Evolutionary conservation across 2,888 invertebrate genomes (phyloP).

Genomic region (Morpho deidamia): DNA sequence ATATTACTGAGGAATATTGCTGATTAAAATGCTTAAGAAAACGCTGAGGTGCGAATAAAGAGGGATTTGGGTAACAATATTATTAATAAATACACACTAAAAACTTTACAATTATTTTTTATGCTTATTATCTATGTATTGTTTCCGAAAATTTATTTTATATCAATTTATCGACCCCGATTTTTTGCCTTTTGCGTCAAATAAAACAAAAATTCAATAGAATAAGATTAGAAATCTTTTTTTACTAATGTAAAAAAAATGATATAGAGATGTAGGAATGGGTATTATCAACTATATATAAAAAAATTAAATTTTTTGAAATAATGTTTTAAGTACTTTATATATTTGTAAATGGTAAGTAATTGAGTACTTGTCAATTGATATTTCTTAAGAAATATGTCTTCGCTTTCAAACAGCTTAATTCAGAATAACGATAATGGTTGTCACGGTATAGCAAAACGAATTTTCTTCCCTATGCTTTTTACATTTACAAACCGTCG

Average conservation of each 20-base stretch:
- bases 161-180: too few species aligned
- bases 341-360: background rate
- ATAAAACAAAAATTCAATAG: too few species aligned
- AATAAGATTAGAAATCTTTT: too few species aligned
- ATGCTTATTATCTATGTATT: too few species aligned
- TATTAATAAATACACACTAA: conserved; percentile 9
- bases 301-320: too few species aligned
- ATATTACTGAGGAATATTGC: conserved; percentile 68
- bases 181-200: too few species aligned
- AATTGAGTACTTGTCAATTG: conserved; percentile 20
- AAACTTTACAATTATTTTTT: too few species aligned
- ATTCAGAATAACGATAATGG: conserved; percentile 74
- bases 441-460: conserved; percentile 65
- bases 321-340: too few species aligned
- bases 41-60: conserved; percentile 22
- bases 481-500: conserved; percentile 74
- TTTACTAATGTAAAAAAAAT: too few species aligned
- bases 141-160: too few species aligned
- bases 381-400: conserved; percentile 46
- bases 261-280: too few species aligned
- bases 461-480: conserved; percentile 71
- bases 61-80: conserved; percentile 22
- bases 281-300: too few species aligned
- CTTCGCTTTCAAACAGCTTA: conserved; percentile 51
- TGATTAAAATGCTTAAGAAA: conserved; percentile 48